Percentiles rank a stretch among this genome's conserved stretches.
Evolutionary conservation across 2,888 invertebrate species (phyloP).

Genomic region (Papilio gigon): DNA sequence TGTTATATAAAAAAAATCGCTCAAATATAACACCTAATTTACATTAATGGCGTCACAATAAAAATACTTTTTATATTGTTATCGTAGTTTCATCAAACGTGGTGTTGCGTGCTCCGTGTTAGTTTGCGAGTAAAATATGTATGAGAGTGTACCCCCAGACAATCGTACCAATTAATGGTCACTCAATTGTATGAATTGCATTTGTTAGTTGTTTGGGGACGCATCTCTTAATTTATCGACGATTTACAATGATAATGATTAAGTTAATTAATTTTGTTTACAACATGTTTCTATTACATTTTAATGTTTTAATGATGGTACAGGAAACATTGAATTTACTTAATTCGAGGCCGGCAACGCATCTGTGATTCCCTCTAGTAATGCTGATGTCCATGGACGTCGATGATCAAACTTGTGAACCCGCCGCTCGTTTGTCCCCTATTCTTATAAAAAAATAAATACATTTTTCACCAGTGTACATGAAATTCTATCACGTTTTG

Average conservation of each 20-base stretch:
- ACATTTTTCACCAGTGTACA: no score
- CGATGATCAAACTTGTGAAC: no score
- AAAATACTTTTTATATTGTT: constrained; percentile 29
- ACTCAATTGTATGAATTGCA: constrained; percentile 58
- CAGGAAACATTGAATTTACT: no score
- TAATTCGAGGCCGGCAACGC: no score
- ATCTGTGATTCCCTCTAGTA: no score
- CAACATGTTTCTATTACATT: no score
- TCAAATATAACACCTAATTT: constrained; percentile 36
- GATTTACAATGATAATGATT: background rate
- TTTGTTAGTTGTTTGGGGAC: constrained; percentile 57
- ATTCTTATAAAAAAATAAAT: no score
- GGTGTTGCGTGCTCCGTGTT: constrained; percentile 56
- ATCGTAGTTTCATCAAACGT: constrained; percentile 31
- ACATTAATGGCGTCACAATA: constrained; percentile 33
- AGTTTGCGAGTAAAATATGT: constrained; percentile 40
- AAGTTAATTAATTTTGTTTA: no score
- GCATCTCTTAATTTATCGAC: constrained; percentile 44
- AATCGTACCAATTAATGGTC: constrained; percentile 75
- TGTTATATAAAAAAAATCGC: background rate
- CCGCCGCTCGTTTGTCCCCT: no score
- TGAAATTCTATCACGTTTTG: no score
- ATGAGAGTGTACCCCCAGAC: constrained; percentile 51
- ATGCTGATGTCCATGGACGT: no score
- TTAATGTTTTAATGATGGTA: no score